These are phyloP conservation scores for Progne subis DNA, from an alignment of 2,113 vertebrate species.

Conservation along the genomic window DNA sequence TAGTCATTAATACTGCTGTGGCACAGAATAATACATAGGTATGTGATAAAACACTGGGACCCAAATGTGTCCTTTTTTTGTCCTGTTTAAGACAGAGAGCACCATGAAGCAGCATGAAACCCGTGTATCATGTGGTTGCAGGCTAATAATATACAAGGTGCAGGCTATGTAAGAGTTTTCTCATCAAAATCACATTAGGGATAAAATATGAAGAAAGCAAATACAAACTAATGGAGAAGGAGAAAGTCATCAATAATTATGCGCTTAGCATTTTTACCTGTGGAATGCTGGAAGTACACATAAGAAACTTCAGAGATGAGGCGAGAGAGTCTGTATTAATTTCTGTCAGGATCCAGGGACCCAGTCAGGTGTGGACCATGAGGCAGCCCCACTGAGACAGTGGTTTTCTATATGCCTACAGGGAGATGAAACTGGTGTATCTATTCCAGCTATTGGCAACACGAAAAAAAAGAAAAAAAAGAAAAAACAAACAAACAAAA, in stretches of 20 bases:
- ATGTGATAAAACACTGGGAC: neutral
- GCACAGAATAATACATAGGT: too few relatives aligned
- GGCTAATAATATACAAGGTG: neutral
- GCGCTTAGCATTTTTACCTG: neutral
- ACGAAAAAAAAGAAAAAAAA: neutral
- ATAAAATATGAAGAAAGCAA: neutral
- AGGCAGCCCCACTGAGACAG: neutral
- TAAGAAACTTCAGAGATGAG: neutral
- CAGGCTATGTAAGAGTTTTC: neutral
- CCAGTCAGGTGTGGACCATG: neutral
- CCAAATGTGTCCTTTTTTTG: neutral
- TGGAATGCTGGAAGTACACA: neutral
- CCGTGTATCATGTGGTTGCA: rapidly evolving
- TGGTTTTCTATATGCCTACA: neutral
- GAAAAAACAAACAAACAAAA: too few relatives aligned
- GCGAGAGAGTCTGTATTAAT: rapidly evolving
- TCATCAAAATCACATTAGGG: neutral
- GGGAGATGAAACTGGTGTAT: neutral
- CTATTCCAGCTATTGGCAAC: neutral
- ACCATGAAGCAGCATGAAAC: neutral
- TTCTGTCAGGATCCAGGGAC: neutral
- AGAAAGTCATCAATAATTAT: neutral
- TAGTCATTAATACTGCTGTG: neutral
- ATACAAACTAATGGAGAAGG: neutral
- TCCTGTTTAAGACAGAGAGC: neutral